Evolutionary conservation across 2,797 vertebrate genomes (phyloP).

Genomic region (Simalia tracyae): DNA sequence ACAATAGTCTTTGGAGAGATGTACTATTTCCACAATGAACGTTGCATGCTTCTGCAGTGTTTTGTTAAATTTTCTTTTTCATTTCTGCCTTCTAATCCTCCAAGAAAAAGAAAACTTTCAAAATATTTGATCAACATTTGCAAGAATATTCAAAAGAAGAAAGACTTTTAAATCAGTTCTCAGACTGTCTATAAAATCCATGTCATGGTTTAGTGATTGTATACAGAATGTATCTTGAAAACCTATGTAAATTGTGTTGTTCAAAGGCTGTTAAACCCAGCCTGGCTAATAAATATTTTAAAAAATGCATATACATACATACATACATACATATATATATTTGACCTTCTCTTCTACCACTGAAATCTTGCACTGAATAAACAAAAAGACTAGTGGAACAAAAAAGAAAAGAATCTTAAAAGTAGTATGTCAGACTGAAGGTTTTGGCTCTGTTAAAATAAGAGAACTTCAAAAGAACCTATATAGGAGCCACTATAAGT

Average conservation of each 20-base stretch:
- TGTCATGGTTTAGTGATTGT: conserved; percentile 97
- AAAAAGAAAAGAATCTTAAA: neutral
- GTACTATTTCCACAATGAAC: conserved; percentile 90
- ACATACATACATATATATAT: neutral
- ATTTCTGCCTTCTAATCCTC: conserved; percentile 79
- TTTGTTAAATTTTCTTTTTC: conserved; percentile 79
- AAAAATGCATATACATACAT: conserved; percentile 57
- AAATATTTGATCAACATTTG: conserved; percentile 54
- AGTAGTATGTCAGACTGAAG: neutral
- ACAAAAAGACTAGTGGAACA: neutral
- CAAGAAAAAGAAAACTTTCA: conserved; percentile 65
- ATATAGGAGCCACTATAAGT: neutral
- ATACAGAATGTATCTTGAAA: conserved; percentile 94
- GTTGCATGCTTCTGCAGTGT: conserved; percentile 96
- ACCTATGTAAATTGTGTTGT: conserved; percentile 96
- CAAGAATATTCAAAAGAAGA: conserved; percentile 81
- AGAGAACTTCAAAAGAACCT: neutral
- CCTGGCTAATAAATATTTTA: conserved; percentile 96
- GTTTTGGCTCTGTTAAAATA: neutral
- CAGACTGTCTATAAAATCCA: conserved; percentile 91
- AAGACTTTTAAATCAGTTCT: conserved; percentile 97
- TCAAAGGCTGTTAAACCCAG: conserved; percentile 87
- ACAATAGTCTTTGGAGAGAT: conserved; percentile 79
- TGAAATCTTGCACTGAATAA: neutral
- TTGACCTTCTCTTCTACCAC: too few species aligned